Base-by-base conservation (phyloP, 2,888 invertebrate species). In the Aquatica leii region DNA sequence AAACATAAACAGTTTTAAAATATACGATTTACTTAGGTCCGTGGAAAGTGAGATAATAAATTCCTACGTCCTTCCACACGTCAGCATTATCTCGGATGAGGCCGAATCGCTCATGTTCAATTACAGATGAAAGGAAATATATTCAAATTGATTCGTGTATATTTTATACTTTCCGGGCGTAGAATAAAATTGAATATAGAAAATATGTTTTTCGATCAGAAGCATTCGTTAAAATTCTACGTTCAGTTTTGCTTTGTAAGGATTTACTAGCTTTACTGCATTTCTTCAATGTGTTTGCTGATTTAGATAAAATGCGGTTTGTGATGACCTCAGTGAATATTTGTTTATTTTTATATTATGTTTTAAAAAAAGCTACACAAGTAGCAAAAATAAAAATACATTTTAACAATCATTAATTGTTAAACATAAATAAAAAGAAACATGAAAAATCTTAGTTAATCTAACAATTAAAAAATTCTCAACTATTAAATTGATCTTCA, bases 91-190 rank as follows among this genome's bases (percentile, higher is more conserved):
- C 37, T 41, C 41, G 49, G 57, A 65, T 60, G 66, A 53, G 63
- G 57, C 53, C 48, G 57, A 60, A 58, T 58, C 64, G 64, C 58
- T 65, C 67, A 64, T 57, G 61, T 67, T 64, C 67, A 67, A 67
- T 67, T 67, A 67, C 67, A 64, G 67, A 65, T 67, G 67, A 67
- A 67, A 67, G 61, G 67, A 67, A 62, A 67, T 64, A 53, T 65
- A 64, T 65, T 61, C 58, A 63, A 64, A 65, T 64, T 57, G 64
- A 61, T 65, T 66, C 64, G 50, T 57, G 61, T 67, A 61, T 64
- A 64, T 67, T 67, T 64, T 64, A 66, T 66, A 57, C 59, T 66
- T 62, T 63, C 59, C 56, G 48, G 54, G 49, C 58, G 56, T 55
- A 54, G 56, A 62, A 57, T 56, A 54, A 65, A 64, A 65, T 67